These are phyloP conservation scores for Eupeodes corollae DNA, from an alignment of 1,140 invertebrate genomes.

Conservation along the genomic window DNA sequence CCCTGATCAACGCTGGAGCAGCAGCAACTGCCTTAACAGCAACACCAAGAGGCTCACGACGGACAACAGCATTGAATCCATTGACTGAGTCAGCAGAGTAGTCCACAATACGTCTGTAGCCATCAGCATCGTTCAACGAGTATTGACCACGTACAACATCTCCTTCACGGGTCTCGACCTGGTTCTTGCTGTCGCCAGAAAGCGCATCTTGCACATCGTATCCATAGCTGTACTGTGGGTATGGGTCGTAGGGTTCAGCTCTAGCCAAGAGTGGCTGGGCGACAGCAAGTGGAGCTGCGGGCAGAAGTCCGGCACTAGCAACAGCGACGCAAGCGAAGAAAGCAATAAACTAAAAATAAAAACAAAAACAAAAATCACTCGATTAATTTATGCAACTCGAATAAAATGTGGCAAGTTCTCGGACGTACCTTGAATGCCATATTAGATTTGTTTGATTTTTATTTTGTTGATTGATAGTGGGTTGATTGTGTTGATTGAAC, in stretches of 20 bases:
- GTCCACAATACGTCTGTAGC: slow-evolving; percentile 32
- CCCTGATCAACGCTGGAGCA: slow-evolving; percentile 6
- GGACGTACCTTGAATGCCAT: slow-evolving; percentile 28
- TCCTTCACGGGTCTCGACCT: slow-evolving; percentile 46
- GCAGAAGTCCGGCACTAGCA: slow-evolving; percentile 21
- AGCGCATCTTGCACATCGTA: slow-evolving; percentile 42
- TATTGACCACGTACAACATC: slow-evolving; percentile 40
- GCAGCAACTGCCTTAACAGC: slow-evolving; percentile 9
- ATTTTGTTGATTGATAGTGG: too few species aligned
- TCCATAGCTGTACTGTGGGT: slow-evolving; percentile 40
- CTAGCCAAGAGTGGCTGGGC: slow-evolving; percentile 23
- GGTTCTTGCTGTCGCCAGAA: slow-evolving; percentile 46
- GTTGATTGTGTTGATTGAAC: too few species aligned
- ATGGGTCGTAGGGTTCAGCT: slow-evolving; percentile 32
- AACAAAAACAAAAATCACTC: neutral
- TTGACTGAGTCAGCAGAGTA: slow-evolving; percentile 35
- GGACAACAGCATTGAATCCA: slow-evolving; percentile 38
- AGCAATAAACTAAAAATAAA: slow-evolving; percentile 17
- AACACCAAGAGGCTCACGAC: slow-evolving; percentile 34
- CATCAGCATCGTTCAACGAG: slow-evolving; percentile 34
- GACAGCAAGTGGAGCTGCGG: slow-evolving; percentile 20
- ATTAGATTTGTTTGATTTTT: neutral
- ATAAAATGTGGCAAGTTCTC: neutral
- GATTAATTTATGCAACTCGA: neutral
- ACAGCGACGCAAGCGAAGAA: slow-evolving; percentile 22